phyloP scores from a whole-genome alignment of 64 coral and sea anemone genomes.

The Dendrophyllia cribrosa region DNA sequence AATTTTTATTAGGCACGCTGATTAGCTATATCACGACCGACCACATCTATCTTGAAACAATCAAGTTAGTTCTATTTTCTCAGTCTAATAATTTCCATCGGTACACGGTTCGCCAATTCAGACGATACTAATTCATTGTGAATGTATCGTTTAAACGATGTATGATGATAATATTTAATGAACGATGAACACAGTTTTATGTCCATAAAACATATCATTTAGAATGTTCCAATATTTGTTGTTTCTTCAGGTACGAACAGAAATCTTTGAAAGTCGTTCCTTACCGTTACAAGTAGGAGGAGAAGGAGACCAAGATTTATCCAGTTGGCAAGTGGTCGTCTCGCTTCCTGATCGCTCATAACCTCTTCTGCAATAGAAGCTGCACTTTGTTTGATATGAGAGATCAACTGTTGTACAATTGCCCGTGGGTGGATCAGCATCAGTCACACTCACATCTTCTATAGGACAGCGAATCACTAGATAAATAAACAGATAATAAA shows the following conservation, averaged over 20 bases:
- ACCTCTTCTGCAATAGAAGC: conserved; percentile 10
- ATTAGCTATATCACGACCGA: no score
- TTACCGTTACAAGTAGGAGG: conserved; percentile 48
- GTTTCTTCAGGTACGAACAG: neutral
- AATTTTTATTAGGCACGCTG: no score
- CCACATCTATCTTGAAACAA: no score
- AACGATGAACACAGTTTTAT: no score
- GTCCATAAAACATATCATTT: no score
- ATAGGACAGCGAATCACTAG: neutral
- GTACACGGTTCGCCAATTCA: no score
- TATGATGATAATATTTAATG: no score
- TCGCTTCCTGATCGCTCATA: conserved; percentile 10
- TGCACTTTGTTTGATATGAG: neutral
- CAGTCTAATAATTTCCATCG: no score
- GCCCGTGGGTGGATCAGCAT: neutral
- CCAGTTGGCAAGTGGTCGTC: conserved; percentile 20
- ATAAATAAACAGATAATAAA: neutral
- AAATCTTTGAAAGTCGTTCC: neutral
- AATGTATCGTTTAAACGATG: no score
- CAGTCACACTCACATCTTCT: neutral
- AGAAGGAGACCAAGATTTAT: conserved; percentile 21
- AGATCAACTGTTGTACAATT: neutral
- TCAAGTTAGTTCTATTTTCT: no score
- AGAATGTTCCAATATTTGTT: no score
- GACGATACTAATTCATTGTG: no score